Conservation (phyloP, 2,797 vertebrate species). For the Schizopygopsis pylzovi region DNA sequence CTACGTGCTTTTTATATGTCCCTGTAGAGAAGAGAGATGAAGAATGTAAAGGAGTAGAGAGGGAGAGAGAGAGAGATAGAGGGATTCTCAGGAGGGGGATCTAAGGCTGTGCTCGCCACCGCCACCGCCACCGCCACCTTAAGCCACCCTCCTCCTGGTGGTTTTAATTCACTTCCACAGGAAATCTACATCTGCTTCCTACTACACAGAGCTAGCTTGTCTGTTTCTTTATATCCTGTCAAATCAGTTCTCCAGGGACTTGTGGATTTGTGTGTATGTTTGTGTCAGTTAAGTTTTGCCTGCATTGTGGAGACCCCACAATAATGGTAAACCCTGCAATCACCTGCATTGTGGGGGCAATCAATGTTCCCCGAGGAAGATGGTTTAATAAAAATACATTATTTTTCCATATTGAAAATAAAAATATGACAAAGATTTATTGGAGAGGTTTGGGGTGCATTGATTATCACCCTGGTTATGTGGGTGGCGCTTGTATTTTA, state of each 20-base stretch:
- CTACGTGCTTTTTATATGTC: conserved; percentile 44
- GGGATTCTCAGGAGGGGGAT: too few relatives aligned
- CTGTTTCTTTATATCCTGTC: background rate
- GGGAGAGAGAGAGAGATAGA: conserved; percentile 6
- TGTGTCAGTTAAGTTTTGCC: conserved; percentile 11
- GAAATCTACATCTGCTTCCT: conserved; percentile 31
- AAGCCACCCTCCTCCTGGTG: conserved; percentile 38
- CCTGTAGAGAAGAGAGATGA: conserved; percentile 36
- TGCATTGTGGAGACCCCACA: background rate
- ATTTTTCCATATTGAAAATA: background rate
- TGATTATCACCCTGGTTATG: background rate
- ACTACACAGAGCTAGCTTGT: conserved; percentile 9
- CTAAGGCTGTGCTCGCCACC: conserved; percentile 49
- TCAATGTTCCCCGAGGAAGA: background rate
- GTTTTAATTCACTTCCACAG: conserved; percentile 53
- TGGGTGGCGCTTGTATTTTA: background rate
- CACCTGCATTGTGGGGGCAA: background rate
- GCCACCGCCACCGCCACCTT: conserved; percentile 53
- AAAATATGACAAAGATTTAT: background rate
- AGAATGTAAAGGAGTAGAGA: conserved; percentile 1
- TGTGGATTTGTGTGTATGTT: conserved; percentile 20
- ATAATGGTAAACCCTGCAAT: background rate
- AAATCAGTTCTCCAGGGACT: conserved; percentile 11
- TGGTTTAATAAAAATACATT: background rate
- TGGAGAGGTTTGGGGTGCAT: background rate